phyloP scores from a whole-genome alignment of 2,113 vertebrate species.

The Ophthalmolycus amberensis region DNA sequence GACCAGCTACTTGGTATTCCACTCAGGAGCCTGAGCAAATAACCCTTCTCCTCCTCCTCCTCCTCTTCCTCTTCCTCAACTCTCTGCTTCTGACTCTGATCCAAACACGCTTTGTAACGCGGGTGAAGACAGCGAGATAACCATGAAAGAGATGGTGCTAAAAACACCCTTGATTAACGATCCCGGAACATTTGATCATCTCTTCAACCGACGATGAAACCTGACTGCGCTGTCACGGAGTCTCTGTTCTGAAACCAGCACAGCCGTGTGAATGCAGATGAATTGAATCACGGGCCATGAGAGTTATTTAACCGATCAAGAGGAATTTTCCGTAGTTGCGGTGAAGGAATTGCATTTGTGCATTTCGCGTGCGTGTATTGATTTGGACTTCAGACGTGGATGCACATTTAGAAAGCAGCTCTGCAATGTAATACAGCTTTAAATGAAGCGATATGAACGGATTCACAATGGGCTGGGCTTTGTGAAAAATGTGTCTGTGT shows the following conservation, averaged over 20 bases:
- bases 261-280: constrained; percentile 1
- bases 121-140: constrained; percentile 41
- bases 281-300: constrained; percentile 14
- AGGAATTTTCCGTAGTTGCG: not conserved
- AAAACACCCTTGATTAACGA: constrained; percentile 25
- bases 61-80: not conserved
- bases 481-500: constrained; percentile 11
- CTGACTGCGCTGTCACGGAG: not conserved
- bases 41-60: not conserved
- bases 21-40: constrained; percentile 40
- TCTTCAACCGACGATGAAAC: not conserved
- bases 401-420: not conserved
- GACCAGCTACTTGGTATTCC: constrained; percentile 78
- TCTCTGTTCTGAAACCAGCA: not conserved
- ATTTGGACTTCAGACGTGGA: not conserved
- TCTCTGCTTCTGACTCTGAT: not conserved
- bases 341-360: constrained; percentile 4
- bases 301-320: not conserved
- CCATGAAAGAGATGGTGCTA: constrained; percentile 19
- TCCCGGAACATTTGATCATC: constrained; percentile 20
- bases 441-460: not conserved
- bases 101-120: constrained; percentile 42
- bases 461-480: not conserved
- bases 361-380: not conserved
- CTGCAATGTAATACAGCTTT: not conserved